phyloP scores from a whole-genome alignment of 1,140 invertebrate species.

The Anastrepha ludens region DNA sequence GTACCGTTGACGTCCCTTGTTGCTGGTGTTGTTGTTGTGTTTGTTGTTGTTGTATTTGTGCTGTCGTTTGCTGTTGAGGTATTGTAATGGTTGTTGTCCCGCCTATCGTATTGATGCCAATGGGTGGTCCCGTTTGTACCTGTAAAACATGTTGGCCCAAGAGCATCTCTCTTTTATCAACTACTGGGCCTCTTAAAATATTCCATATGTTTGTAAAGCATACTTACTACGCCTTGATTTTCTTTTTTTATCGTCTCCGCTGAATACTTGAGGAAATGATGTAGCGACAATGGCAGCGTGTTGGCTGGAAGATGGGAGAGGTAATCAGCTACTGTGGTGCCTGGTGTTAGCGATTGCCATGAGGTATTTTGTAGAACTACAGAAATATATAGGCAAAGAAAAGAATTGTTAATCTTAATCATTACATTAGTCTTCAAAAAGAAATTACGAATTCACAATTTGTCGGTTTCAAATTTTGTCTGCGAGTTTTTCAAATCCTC shows the following conservation, averaged over 20 bases:
- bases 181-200: neutral
- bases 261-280: slow-evolving; percentile 90
- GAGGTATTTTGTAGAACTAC: slow-evolving; percentile 73
- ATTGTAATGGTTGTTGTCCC: slow-evolving; percentile 71
- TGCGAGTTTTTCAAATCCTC: neutral
- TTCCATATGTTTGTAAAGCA: neutral
- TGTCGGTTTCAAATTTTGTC: slow-evolving; percentile 24
- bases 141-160: slow-evolving; percentile 65
- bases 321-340: slow-evolving; percentile 87
- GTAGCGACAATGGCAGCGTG: slow-evolving; percentile 85
- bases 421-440: neutral
- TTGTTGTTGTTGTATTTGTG: slow-evolving; percentile 63
- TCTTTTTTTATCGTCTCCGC: slow-evolving; percentile 86
- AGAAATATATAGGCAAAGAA: neutral
- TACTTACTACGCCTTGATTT: slow-evolving; percentile 73
- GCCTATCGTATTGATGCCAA: slow-evolving; percentile 71
- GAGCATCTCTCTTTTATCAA: slow-evolving; percentile 26
- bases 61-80: slow-evolving; percentile 63
- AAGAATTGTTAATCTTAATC: slow-evolving; percentile 7
- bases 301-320: slow-evolving; percentile 84
- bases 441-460: slow-evolving; percentile 9
- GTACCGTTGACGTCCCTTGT: slow-evolving; percentile 57
- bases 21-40: slow-evolving; percentile 64
- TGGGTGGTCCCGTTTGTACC: slow-evolving; percentile 71
- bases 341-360: slow-evolving; percentile 86